Conservation (phyloP, 2,888 invertebrate genomes). For the Tyria jacobaeae region DNA sequence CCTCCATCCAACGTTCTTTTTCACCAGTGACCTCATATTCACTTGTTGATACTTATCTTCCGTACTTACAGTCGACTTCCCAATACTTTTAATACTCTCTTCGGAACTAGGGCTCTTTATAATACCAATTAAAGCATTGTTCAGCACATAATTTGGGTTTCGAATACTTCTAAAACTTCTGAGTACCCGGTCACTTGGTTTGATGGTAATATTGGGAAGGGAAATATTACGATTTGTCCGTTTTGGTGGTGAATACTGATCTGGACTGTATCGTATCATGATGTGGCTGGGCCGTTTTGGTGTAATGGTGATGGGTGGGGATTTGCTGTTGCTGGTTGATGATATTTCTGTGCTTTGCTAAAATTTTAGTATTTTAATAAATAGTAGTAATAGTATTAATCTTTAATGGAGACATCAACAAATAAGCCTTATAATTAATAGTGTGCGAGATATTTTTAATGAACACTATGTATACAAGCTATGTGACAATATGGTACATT, state of each 20-base stretch:
- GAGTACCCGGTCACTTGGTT: conserved; percentile 41
- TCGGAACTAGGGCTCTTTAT: conserved; percentile 24
- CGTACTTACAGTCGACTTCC: conserved; percentile 9
- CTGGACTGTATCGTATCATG: conserved; percentile 49
- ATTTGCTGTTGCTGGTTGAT: conserved; percentile 57
- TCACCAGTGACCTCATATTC: conserved; percentile 18
- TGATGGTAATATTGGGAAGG: conserved; percentile 1
- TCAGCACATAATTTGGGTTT: conserved; percentile 37
- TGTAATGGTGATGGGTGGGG: conserved; percentile 64
- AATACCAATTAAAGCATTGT: conserved; percentile 36
- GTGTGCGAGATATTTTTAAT: too few relatives aligned
- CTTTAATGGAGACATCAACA: too few relatives aligned
- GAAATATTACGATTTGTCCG: conserved; percentile 5
- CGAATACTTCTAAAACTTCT: conserved; percentile 58
- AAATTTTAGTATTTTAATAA: too few relatives aligned
- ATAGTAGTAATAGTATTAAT: too few relatives aligned
- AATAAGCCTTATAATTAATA: too few relatives aligned
- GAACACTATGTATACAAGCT: too few relatives aligned
- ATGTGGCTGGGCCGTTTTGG: conserved; percentile 55
- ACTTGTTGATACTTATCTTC: conserved; percentile 28
- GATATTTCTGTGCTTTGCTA: conserved; percentile 64
- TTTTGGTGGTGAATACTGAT: conserved; percentile 36
- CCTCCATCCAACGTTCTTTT: conserved; percentile 21
- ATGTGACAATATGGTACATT: too few relatives aligned
- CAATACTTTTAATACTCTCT: conserved; percentile 19